Evolutionary conservation across 2,888 invertebrate genomes (phyloP).

Genomic region (Cerastis rubricosa): DNA sequence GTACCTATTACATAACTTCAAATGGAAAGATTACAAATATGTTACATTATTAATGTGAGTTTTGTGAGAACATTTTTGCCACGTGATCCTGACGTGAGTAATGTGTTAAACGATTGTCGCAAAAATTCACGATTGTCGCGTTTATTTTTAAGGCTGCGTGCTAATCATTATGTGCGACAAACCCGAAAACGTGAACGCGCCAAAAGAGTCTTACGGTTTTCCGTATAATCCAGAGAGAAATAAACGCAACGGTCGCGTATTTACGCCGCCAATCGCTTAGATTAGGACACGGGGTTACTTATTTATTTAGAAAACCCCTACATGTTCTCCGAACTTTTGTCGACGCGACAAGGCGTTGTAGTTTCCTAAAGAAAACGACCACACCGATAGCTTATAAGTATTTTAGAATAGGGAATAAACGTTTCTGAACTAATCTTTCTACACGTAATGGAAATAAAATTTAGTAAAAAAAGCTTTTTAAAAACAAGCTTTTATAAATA

Average conservation of each 20-base stretch:
- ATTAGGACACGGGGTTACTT: background rate
- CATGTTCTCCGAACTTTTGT: background rate
- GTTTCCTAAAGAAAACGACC: background rate
- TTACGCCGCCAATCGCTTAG: background rate
- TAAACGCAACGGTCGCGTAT: background rate
- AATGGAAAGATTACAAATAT: background rate
- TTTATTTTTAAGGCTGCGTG: background rate
- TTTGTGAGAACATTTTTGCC: background rate
- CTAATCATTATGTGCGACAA: background rate
- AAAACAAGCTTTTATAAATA: too few relatives aligned
- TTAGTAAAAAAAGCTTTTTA: too few relatives aligned
- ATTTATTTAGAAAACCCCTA: background rate
- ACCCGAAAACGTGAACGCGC: background rate
- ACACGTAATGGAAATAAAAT: background rate
- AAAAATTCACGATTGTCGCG: background rate
- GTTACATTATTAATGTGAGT: background rate
- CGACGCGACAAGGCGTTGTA: background rate
- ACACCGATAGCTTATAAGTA: background rate
- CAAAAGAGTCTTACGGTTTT: background rate
- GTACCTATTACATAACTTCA: background rate
- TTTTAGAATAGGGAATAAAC: background rate
- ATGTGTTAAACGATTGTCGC: background rate
- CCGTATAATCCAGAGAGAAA: background rate
- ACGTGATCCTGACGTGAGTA: background rate
- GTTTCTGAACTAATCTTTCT: background rate